Percentiles rank a stretch among this genome's conserved stretches.
phyloP scores from a whole-genome alignment of 2,797 vertebrate genomes.

The Anas acuta region DNA sequence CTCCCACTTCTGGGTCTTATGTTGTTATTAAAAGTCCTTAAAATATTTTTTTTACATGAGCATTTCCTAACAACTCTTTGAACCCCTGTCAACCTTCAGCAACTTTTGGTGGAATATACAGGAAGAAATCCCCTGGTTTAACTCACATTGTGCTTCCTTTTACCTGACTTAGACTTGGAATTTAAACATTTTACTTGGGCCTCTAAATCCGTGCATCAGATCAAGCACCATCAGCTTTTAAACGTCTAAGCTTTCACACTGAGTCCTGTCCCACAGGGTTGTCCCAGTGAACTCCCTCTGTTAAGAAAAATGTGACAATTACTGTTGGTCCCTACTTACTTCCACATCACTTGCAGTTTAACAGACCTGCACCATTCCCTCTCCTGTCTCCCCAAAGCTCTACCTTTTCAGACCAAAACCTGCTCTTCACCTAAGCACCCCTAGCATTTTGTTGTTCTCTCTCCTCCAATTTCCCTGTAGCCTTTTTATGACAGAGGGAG shows the following conservation, averaged over 20 bases:
- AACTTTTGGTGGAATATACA: neutral
- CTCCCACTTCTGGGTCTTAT: neutral
- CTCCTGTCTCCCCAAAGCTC: neutral
- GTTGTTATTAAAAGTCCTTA: neutral
- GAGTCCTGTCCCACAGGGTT: neutral
- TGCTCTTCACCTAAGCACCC: neutral
- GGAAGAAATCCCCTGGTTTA: neutral
- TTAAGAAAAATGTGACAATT: neutral
- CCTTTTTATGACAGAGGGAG: neutral
- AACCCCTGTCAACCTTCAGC: neutral
- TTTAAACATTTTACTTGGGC: neutral
- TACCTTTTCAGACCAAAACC: fast-evolving
- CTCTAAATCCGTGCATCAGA: neutral
- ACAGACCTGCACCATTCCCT: neutral
- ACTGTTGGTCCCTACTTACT: neutral
- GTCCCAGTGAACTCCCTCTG: neutral
- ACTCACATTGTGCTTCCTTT: neutral
- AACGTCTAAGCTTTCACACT: neutral
- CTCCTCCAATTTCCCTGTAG: neutral
- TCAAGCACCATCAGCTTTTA: neutral
- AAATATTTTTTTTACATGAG: fast-evolving
- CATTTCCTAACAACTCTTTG: neutral
- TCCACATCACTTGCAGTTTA: neutral
- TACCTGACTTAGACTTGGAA: neutral
- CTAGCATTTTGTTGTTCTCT: neutral